Conservation (phyloP, 2,113 vertebrate genomes). For the Hemichromis elongatus region DNA sequence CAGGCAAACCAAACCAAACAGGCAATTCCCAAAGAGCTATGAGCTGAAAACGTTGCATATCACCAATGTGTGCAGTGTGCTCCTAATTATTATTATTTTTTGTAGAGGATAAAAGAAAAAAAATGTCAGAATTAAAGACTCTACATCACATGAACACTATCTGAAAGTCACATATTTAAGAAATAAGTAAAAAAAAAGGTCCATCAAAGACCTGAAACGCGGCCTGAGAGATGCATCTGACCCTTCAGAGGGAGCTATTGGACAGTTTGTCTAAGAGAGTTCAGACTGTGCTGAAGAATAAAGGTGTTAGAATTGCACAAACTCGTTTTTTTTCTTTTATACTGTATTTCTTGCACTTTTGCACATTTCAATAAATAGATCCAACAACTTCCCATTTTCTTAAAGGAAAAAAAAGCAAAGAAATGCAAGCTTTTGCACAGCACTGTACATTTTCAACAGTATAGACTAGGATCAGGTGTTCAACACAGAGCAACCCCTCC, state of each 20-base stretch:
- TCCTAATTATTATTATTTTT: background rate
- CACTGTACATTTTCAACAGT: background rate
- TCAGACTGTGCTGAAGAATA: background rate
- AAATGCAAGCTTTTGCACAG: background rate
- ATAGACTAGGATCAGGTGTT: background rate
- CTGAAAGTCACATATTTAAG: background rate
- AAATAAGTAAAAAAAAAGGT: background rate
- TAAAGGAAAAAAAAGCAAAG: background rate
- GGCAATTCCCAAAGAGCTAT: background rate
- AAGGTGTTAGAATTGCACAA: background rate
- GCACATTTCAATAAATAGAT: background rate
- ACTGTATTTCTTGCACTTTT: background rate
- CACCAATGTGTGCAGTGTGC: background rate
- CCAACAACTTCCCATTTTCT: background rate
- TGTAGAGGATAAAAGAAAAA: background rate
- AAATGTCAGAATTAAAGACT: background rate
- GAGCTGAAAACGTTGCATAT: background rate
- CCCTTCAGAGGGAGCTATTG: too few species aligned
- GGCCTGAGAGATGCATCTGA: background rate
- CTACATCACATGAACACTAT: background rate
- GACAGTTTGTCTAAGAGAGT: background rate
- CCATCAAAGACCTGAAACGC: background rate
- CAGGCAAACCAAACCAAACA: too few species aligned
- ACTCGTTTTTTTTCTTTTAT: background rate
- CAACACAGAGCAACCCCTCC: background rate